Base-by-base conservation (phyloP, 2,797 vertebrate genomes). In the Premnoplex brunnescens region DNA sequence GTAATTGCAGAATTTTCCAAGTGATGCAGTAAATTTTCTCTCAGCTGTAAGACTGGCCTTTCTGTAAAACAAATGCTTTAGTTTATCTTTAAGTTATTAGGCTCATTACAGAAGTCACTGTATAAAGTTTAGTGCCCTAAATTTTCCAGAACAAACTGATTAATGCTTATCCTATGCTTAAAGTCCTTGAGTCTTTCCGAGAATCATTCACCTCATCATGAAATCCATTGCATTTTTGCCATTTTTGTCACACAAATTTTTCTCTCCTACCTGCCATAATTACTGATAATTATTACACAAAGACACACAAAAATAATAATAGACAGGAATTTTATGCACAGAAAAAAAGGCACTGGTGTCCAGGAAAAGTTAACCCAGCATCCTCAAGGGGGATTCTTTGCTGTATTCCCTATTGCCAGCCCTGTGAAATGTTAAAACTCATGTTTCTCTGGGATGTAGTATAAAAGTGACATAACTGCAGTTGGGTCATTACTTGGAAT, bases 1-100 rank as follows among this genome's bases (percentile, higher is more conserved):
- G 87, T 77, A 91, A 92, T 72, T 92, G 91, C 91, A 93, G 72
- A 96, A 94, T 49, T 91, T 95, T 91, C 74, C 71, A 87, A 96
- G 81, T 72, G 82, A 66, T 66, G 82, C 75, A 75, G 72, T 97
- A 94, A 88, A 94, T 95, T 94, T 93, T 88, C 64, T 90, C 68
- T 75, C 56, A 39, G 81, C 59, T 85, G 43, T 73, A 91, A 81
- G 62, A 73, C 8, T 63, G 73, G 79, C 58, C 88, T 92, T 94
- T 56, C 69, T 94, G 54, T 76, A 73, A 88, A 92, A 79, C 44
- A 78, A n/a, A 86, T 84, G 73, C 18, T 86, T 96, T 72, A 72
- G 74, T 77, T 93, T 95, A 74, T 72, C 75, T 71, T 68, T 80
- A 87, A 52, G 52, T 93, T 93, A 84, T 89, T 88, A 89, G 37